A percentile compares a stretch with the other conserved stretches of the same genome.
Conservation (phyloP, 1,140 invertebrate genomes). For the Eciton burchellii region DNA sequence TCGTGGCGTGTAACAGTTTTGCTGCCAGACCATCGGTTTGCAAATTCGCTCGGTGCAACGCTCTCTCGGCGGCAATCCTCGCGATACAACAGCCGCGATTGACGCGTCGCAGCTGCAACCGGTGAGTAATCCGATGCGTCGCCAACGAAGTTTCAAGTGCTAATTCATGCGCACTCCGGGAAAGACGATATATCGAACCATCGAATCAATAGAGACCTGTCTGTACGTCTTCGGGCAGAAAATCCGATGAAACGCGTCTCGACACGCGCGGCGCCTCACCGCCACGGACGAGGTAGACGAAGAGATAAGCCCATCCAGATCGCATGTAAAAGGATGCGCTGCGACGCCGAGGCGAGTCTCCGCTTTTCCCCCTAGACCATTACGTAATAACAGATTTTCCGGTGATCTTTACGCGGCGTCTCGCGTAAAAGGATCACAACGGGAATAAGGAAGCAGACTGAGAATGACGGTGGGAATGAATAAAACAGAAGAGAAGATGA, state of each 20-base stretch:
- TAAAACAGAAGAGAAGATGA: constrained; percentile 10
- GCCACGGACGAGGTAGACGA: constrained; percentile 57
- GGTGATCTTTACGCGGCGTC: constrained; percentile 35
- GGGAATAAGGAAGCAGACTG: constrained; percentile 53
- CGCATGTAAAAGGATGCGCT: constrained; percentile 44
- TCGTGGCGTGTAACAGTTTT: constrained; percentile 34
- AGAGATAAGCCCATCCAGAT: constrained; percentile 63
- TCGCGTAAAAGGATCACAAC: constrained; percentile 35
- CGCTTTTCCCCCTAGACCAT: constrained; percentile 22
- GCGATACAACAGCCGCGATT: constrained; percentile 68
- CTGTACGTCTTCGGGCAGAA: constrained; percentile 79
- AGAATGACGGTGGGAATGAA: constrained; percentile 29
- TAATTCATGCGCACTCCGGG: constrained; percentile 79
- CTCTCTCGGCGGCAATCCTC: constrained; percentile 50
- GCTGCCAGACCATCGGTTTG: constrained; percentile 51
- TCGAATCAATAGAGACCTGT: constrained; percentile 80
- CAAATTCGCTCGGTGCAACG: constrained; percentile 64
- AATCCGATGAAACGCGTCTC: constrained; percentile 81
- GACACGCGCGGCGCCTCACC: constrained; percentile 79
- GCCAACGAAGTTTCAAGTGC: constrained; percentile 62
- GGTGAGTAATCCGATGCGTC: constrained; percentile 72
- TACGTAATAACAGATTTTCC: constrained; percentile 61
- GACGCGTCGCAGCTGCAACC: constrained; percentile 64
- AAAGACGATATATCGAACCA: constrained; percentile 75
- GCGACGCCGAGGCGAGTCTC: constrained; percentile 10